Evolutionary conservation across 2,113 vertebrate genomes (phyloP), one percentile per base, ranked within the genome.

Genomic region (Mirounga angustirostris): DNA sequence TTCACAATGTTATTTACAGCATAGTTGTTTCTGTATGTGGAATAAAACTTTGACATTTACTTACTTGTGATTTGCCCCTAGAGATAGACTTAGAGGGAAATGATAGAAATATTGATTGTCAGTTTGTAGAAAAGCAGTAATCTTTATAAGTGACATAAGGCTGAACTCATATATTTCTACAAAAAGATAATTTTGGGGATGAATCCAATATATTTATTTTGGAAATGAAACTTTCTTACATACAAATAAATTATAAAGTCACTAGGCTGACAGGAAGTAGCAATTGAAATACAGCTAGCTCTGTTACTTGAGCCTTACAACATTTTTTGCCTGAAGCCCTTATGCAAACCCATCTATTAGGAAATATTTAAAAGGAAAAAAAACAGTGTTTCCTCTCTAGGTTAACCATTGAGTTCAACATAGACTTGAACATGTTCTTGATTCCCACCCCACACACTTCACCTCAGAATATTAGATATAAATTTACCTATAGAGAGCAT

Each of bases 1-100:
- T 21, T 91, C 5, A 87, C 94, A 82, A 93, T 82, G 28, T 0
- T 93, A 36, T 73, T 76, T 96, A 69, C n/a, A 92, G 28, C 92
- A 71, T 40, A 89, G 9, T 54, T 74, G 24, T 76, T 94, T 91
- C 73, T 88, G 50, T 61, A 5, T 63, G 16, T 85, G 33, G 18
- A 97, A 93, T 40, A 98, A 78, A 94, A 74, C n/a, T 93, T 59
- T 97, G 40, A 46, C 58, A 65, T 95, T 92, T 93, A 91, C 54
- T 91, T 91, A 78, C 19, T 86, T 97, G 2, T 95, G 30, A 94
- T 92, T 95, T 94, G n/a, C 36, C 10, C 26, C 80, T 87, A 56
- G 43, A 92, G 61, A 84, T 28, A 91, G 54, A 71, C 46, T 88
- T 85, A 69, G 28, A 95, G 33, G 24, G 88, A 74, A 88, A 80